Conservation (phyloP, 37 sponge, comb jelly and placozoan genomes). For the Aphrocallistes beatrix region DNA sequence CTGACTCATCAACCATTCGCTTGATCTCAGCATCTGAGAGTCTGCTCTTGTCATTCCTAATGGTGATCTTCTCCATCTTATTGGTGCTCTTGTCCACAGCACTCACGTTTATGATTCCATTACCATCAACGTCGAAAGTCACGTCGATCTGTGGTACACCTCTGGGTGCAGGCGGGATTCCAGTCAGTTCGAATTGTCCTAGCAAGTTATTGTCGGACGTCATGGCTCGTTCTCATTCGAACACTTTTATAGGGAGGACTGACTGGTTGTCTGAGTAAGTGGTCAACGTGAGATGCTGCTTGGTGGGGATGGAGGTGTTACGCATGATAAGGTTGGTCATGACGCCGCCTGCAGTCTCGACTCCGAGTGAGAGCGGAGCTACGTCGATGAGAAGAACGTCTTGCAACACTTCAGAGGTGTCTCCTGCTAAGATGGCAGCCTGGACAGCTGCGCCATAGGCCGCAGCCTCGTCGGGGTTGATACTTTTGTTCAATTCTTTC, state of each 20-base stretch:
- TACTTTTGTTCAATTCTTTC: conserved; percentile 92
- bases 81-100: conserved; percentile 93
- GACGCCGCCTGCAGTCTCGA: conserved; percentile 97
- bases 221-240: conserved; percentile 95
- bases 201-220: conserved; percentile 87
- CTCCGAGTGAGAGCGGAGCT: conserved; percentile 87
- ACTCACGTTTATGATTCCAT: conserved; percentile 89
- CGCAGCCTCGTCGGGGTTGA: conserved; percentile 98
- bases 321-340: conserved; percentile 93
- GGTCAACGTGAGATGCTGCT: conserved; percentile 74
- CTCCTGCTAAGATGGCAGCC: conserved; percentile 85
- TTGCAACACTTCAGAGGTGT: conserved; percentile 89
- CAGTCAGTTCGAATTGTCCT: conserved; percentile 87
- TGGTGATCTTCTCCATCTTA: conserved; percentile 83
- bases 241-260: conserved; percentile 90
- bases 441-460: conserved; percentile 98
- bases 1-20: conserved; percentile 87
- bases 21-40: conserved; percentile 76
- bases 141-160: conserved; percentile 97
- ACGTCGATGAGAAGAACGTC: conserved; percentile 90
- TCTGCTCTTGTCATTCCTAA: conserved; percentile 72
- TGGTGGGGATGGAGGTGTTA: conserved; percentile 90
- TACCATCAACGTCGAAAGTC: conserved; percentile 92
- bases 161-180: conserved; percentile 92
- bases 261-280: conserved; percentile 94